A percentile compares a stretch with the other conserved stretches of the same genome.
These are phyloP conservation scores for Nothocercus nigrocapillus DNA, from an alignment of 2,113 vertebrate species.

Conservation along the genomic window DNA sequence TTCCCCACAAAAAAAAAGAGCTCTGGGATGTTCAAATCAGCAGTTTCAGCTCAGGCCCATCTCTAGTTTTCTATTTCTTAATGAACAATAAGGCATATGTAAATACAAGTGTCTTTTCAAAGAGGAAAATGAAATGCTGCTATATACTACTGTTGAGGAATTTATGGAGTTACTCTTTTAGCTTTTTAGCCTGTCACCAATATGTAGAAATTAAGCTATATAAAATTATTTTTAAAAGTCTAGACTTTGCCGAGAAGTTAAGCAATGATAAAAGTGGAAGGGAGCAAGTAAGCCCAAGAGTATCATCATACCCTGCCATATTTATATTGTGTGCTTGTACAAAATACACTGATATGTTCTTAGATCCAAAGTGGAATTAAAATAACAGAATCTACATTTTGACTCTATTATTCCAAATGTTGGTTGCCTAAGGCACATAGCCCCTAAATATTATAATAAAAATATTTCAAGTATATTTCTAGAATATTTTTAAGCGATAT, in stretches of 20 bases:
- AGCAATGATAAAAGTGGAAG: slow-evolving; percentile 23
- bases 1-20: neutral
- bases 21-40: neutral
- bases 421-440: slow-evolving; percentile 49
- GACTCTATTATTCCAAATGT: slow-evolving; percentile 31
- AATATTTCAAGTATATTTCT: slow-evolving; percentile 52
- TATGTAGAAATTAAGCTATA: slow-evolving; percentile 24
- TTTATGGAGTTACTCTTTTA: slow-evolving; percentile 10
- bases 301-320: neutral
- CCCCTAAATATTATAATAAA: slow-evolving; percentile 9
- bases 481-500: slow-evolving; percentile 31
- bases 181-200: slow-evolving; percentile 10
- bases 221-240: slow-evolving; percentile 28
- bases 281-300: neutral
- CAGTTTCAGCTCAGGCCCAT: slow-evolving; percentile 43
- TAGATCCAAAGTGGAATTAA: slow-evolving; percentile 36
- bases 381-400: slow-evolving; percentile 7
- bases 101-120: slow-evolving; percentile 47
- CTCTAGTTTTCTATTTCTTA: slow-evolving; percentile 36
- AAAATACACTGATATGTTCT: neutral
- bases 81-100: slow-evolving; percentile 15
- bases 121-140: slow-evolving; percentile 58
- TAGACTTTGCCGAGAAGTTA: slow-evolving; percentile 25
- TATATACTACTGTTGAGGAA: slow-evolving; percentile 45
- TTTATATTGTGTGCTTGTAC: neutral